Percentiles rank a stretch among this genome's conserved stretches.
Conservation (phyloP, 2,113 vertebrate genomes). For the Siniperca knerii region DNA sequence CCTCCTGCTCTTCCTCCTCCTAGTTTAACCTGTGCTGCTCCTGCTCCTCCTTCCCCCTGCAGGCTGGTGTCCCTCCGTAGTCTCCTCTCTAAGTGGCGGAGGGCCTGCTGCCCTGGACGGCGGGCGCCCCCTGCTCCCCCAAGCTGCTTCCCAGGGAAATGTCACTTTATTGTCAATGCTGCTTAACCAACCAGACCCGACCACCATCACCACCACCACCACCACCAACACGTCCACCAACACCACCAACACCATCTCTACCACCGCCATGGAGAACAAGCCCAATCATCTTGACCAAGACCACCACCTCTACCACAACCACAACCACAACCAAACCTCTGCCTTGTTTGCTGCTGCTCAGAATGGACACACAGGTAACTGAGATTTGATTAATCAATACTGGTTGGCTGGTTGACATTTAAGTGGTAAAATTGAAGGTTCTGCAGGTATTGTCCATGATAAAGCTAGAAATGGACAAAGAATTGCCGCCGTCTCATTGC, state of each 20-base stretch:
- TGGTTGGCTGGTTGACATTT: background rate
- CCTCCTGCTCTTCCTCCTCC: conserved; percentile 46
- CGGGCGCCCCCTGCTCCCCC: conserved; percentile 97
- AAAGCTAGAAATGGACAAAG: background rate
- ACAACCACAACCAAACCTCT: conserved; percentile 91
- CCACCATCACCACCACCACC: conserved; percentile 33
- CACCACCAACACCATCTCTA: conserved; percentile 87
- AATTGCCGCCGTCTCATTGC: background rate
- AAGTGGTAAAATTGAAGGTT: background rate
- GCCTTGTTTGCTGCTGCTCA: conserved; percentile 99
- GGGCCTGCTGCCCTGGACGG: conserved; percentile 99
- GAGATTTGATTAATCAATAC: background rate
- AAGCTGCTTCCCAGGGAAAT: conserved; percentile 99
- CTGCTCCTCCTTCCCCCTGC: conserved; percentile 73
- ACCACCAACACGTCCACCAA: conserved; percentile 73
- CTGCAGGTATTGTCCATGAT: background rate
- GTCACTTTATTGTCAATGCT: conserved; percentile 99
- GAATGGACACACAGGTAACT: conserved; percentile 94
- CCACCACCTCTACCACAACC: conserved; percentile 45
- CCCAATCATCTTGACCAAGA: conserved; percentile 55
- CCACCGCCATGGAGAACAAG: conserved; percentile 44
- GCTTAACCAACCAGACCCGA: conserved; percentile 96
- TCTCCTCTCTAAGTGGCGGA: conserved; percentile 92
- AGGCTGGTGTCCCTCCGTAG: conserved; percentile 99
- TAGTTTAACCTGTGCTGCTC: conserved; percentile 73